Evolutionary conservation across 2,113 vertebrate genomes (phyloP), one percentile per base, ranked within the genome.

Genomic region (Phainopepla nitens): DNA sequence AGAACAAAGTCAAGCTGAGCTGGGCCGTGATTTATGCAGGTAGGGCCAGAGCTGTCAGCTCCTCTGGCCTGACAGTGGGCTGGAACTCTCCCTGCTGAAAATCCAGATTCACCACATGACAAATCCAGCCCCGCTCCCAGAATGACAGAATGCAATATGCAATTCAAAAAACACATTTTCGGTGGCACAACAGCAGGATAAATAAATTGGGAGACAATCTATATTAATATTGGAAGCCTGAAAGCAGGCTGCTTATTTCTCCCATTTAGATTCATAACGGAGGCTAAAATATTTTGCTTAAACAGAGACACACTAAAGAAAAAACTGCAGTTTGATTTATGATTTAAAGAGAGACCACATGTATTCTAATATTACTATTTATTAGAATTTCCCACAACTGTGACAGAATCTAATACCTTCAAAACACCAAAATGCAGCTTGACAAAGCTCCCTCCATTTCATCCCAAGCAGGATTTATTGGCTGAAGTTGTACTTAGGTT

Each of bases 1-100:
- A 93, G 64, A 47, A 21, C 62, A 73, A 69, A 87, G 70, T 85
- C 96, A 75, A 82, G 89, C 94, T 95, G 97, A 87, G 96, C 87
- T 50, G 57, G 1, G 42, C 82, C 28, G 2, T 45, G 76, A 92
- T 92, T 93, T 83, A 56, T 84, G 84, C 95, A 96, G 96, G 87
- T 44, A 65, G 69, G 80, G 91, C 92, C 87, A 85, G 95, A 75
- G 42, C 85, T 95, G 94, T 93, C 94, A 96, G 50, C 15, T 94
- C 94, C 83, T 39, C 81, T 47, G 72, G 57, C 62, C 47, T 80
- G 87, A 76, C 91, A 79, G 62, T 19, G 1, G 57, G 93, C 60
- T 89, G 50, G 65, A 75, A 47, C 56, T 76, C 94, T 35, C 68
- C 3, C 68, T 82, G 65, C 86, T 93, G 57, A 35, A 82, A 65